A percentile compares a stretch with the other conserved stretches of the same genome.
These are phyloP conservation scores for Camponotus vicinus DNA, from an alignment of 1,140 invertebrate genomes.

Conservation along the genomic window DNA sequence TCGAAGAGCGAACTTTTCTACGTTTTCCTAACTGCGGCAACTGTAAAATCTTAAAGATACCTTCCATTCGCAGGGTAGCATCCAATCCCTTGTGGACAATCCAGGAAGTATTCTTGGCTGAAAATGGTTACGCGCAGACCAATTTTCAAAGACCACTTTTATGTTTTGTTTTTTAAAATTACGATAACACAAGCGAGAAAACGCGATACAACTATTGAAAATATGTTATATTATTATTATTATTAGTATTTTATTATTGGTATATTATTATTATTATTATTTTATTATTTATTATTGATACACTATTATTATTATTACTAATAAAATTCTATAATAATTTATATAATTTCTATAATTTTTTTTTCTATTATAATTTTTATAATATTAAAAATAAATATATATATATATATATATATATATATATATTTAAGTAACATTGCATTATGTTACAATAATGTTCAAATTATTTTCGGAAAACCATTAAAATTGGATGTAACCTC, in stretches of 20 bases:
- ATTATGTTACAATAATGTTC: neutral
- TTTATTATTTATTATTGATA: no score
- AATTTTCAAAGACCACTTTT: constrained; percentile 2
- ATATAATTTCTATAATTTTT: no score
- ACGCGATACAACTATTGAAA: neutral
- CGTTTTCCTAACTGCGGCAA: constrained; percentile 33
- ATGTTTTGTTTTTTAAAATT: neutral
- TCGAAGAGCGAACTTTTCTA: constrained; percentile 46
- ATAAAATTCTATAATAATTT: no score
- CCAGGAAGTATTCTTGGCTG: neutral
- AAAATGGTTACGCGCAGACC: neutral
- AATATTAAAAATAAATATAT: constrained; percentile 3
- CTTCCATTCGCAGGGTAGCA: constrained; percentile 5
- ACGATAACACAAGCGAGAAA: neutral
- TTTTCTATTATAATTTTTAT: no score
- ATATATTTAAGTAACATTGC: neutral
- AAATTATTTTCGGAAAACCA: neutral
- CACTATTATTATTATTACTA: no score
- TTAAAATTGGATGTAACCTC: neutral
- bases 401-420: neutral
- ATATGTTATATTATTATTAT: neutral
- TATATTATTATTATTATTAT: no score
- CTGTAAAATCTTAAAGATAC: constrained; percentile 43
- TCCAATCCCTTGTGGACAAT: constrained; percentile 40
- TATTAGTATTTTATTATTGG: neutral